Evolutionary conservation across 1,140 invertebrate genomes (phyloP).

Genomic region (Drosophila albomicans): DNA sequence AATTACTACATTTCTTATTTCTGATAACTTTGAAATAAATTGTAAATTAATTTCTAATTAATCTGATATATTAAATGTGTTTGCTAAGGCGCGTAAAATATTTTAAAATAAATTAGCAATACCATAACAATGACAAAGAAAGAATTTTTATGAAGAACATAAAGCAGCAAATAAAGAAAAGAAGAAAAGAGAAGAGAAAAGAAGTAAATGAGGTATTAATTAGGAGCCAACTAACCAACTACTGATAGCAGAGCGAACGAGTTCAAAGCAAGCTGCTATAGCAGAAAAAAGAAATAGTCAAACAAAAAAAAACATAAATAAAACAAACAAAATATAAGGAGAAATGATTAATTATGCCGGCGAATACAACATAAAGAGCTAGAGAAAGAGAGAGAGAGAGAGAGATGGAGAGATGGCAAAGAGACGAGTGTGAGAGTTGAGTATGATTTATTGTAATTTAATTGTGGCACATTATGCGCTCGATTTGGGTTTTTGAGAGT

Average conservation of each 20-base stretch:
- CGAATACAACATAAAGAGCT: constrained; percentile 51
- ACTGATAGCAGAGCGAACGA: constrained; percentile 9
- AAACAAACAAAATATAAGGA: constrained; percentile 52
- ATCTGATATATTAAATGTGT: too few relatives aligned
- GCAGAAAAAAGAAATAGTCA: constrained; percentile 29
- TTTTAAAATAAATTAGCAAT: constrained; percentile 33
- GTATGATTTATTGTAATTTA: constrained; percentile 84
- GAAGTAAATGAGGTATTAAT: constrained; percentile 78
- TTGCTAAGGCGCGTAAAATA: background rate
- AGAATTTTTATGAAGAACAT: constrained; percentile 34
- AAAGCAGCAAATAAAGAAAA: constrained; percentile 20
- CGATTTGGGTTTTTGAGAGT: constrained; percentile 73
- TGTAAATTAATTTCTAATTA: too few relatives aligned
- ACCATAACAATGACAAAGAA: constrained; percentile 9
- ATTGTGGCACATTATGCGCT: constrained; percentile 83
- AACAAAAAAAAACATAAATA: constrained; percentile 40
- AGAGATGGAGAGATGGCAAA: background rate
- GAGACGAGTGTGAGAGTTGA: constrained; percentile 46
- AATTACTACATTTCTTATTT: too few relatives aligned
- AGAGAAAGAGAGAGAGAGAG: constrained; percentile 11
- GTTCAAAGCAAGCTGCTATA: constrained; percentile 32
- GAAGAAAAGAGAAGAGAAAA: constrained; percentile 17
- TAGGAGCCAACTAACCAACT: constrained; percentile 69
- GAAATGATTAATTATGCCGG: constrained; percentile 79
- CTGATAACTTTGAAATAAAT: too few relatives aligned